These are phyloP conservation scores for Choristoneura fumiferana DNA, from an alignment of 1,140 invertebrate genomes.

Conservation along the genomic window DNA sequence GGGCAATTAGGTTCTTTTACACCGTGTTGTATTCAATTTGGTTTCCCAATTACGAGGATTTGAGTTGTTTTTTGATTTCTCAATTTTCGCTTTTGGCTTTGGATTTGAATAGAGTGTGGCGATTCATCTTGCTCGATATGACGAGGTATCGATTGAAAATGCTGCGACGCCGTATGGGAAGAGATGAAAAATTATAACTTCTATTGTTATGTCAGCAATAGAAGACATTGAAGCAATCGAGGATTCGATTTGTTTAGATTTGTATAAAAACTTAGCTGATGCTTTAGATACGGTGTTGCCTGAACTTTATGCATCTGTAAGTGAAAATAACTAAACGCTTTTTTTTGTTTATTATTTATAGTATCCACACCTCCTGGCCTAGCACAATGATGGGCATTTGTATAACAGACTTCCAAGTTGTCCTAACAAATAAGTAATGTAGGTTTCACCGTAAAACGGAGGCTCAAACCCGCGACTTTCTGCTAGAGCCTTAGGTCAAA, in stretches of 20 bases:
- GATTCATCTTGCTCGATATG: slow-evolving; percentile 50
- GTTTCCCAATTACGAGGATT: slow-evolving; percentile 35
- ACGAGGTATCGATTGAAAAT: slow-evolving; percentile 52
- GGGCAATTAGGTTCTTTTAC: slow-evolving; percentile 43
- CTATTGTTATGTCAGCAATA: slow-evolving; percentile 51
- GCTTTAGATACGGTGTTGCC: slow-evolving; percentile 48
- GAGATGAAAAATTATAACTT: slow-evolving; percentile 39
- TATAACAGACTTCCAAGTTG: no score
- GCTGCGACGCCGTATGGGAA: slow-evolving; percentile 44
- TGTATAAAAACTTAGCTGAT: slow-evolving; percentile 58
- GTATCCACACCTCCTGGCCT: no score
- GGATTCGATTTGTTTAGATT: slow-evolving; percentile 46
- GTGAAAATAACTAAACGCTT: no score
- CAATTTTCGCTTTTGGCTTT: slow-evolving; percentile 47
- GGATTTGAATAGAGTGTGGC: slow-evolving; percentile 59
- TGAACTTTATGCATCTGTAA: slow-evolving; percentile 58
- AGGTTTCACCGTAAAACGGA: no score
- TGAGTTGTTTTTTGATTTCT: slow-evolving; percentile 42
- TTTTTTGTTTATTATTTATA: no score
- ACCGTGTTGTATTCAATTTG: slow-evolving; percentile 39
- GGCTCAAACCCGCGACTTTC: no score
- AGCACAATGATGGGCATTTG: no score
- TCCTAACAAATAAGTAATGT: no score
- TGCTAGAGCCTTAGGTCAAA: no score
- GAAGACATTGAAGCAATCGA: slow-evolving; percentile 52